These are phyloP conservation scores for Apis dorsata DNA, from an alignment of 1,140 invertebrate genomes.

Conservation along the genomic window DNA sequence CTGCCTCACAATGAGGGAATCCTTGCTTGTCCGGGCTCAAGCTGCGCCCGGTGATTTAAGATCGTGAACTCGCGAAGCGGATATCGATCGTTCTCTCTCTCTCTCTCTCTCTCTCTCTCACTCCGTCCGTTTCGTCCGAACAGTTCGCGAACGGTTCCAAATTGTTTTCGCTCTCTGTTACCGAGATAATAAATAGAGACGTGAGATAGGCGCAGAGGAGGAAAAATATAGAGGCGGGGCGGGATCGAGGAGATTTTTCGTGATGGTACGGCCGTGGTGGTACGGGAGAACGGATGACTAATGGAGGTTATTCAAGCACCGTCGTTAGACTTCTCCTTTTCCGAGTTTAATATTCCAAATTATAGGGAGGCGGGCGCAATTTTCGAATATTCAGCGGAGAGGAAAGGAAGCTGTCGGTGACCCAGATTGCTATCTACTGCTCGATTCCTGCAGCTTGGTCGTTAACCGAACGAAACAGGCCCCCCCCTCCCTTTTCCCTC, in stretches of 20 bases:
- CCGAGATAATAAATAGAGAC: background rate
- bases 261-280: background rate
- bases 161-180: background rate
- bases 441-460: slow-evolving; percentile 12
- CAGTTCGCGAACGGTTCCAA: background rate
- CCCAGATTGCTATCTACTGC: background rate
- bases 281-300: background rate
- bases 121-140: background rate
- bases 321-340: slow-evolving; percentile 11
- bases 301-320: slow-evolving; percentile 9
- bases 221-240: background rate
- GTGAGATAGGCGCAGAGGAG: background rate
- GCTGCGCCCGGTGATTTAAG: slow-evolving; percentile 24
- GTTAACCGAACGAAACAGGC: background rate
- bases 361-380: slow-evolving; percentile 29
- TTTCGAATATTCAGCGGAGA: slow-evolving; percentile 32
- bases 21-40: slow-evolving; percentile 2
- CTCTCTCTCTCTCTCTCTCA: background rate
- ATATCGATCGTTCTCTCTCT: slow-evolving; percentile 12
- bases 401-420: slow-evolving; percentile 10
- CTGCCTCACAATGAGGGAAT: slow-evolving; percentile 21
- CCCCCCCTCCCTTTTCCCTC: background rate
- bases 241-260: slow-evolving; percentile 3
- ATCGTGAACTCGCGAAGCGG: slow-evolving; percentile 25
- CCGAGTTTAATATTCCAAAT: slow-evolving; percentile 23